A percentile compares a stretch with the other conserved stretches of the same genome.
Evolutionary conservation across 1,140 invertebrate species (phyloP).

Genomic region (Drosophila hydei): DNA sequence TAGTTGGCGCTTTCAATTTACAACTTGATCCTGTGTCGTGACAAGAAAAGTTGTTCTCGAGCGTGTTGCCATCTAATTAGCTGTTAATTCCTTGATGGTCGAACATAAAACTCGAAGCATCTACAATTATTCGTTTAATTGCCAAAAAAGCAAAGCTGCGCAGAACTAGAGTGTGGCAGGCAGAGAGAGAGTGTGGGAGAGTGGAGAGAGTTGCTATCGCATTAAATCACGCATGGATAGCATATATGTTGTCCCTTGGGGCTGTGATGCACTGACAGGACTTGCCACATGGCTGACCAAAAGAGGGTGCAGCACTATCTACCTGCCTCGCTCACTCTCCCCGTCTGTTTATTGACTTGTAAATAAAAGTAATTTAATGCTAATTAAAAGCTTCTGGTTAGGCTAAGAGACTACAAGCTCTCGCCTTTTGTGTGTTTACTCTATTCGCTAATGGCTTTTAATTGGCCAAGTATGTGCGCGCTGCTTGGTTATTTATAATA

Average conservation of each 20-base stretch:
- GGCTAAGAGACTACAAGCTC: neutral
- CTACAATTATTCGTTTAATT: slow-evolving; percentile 35
- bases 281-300: slow-evolving; percentile 7
- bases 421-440: slow-evolving; percentile 16
- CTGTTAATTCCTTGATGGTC: slow-evolving; percentile 37
- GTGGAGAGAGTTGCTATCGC: neutral
- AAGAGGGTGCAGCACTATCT: slow-evolving; percentile 40
- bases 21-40: slow-evolving; percentile 3
- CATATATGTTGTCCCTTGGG: slow-evolving; percentile 7
- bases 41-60: neutral
- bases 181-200: neutral
- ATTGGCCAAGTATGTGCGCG: slow-evolving; percentile 58
- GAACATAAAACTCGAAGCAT: slow-evolving; percentile 32
- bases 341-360: slow-evolving; percentile 50
- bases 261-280: slow-evolving; percentile 1
- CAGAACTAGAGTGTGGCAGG: neutral
- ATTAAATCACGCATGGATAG: slow-evolving; percentile 14
- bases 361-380: slow-evolving; percentile 79
- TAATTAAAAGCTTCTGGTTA: slow-evolving; percentile 68
- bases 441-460: slow-evolving; percentile 72
- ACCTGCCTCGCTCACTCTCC: neutral
- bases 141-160: neutral
- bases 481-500: slow-evolving; percentile 65
- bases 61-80: slow-evolving; percentile 27
- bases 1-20: neutral